Conservation (phyloP, 2,888 invertebrate species). For the Apantesis nais region DNA sequence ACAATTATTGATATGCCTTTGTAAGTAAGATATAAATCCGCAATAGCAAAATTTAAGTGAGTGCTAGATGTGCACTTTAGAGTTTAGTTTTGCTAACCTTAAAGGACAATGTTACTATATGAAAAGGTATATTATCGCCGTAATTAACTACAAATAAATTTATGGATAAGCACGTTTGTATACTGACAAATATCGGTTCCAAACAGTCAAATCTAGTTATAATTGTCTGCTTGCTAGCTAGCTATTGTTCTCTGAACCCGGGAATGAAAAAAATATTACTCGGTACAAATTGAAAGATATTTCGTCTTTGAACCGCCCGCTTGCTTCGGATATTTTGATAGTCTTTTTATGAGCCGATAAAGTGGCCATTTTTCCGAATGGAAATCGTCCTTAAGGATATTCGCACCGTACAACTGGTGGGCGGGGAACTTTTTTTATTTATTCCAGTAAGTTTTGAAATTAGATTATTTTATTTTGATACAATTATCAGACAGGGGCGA, state of each 20-base stretch:
- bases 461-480: no score
- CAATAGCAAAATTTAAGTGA: not conserved
- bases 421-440: no score
- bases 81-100: not conserved
- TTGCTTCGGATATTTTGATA: not conserved
- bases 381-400: no score
- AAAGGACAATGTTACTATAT: not conserved
- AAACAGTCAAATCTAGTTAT: not conserved
- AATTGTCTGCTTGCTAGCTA: not conserved
- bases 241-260: not conserved
- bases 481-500: no score
- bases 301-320: not conserved
- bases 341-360: not conserved
- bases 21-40: constrained; percentile 67
- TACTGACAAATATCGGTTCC: not conserved
- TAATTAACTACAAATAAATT: no score
- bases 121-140: not conserved
- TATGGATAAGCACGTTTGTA: not conserved
- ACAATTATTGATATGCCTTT: constrained; percentile 90
- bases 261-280: no score
- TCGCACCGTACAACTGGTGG: no score
- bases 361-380: no score
- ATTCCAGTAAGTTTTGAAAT: no score
- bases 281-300: not conserved
- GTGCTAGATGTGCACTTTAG: not conserved